Percentiles rank a stretch among this genome's conserved stretches.
Evolutionary conservation across 2,113 vertebrate genomes (phyloP).

Genomic region (Cercocebus atys): DNA sequence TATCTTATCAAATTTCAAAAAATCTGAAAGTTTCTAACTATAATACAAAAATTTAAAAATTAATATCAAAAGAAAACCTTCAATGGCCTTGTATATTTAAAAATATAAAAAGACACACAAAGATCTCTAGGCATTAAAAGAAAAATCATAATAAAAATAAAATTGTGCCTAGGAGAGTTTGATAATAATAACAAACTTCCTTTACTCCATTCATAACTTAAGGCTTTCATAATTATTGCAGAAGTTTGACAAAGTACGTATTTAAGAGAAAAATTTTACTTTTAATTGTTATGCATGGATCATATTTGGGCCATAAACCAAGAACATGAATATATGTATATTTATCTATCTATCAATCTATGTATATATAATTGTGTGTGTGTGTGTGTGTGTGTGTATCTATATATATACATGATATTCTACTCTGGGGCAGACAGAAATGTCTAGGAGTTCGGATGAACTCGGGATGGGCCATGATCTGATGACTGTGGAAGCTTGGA

Average conservation of each 20-base stretch:
- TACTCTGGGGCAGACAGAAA: neutral
- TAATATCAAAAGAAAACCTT: neutral
- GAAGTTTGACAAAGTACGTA: neutral
- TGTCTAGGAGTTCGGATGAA: neutral
- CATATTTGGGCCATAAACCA: neutral
- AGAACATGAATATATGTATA: neutral
- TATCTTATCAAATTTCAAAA: neutral
- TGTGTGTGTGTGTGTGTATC: neutral
- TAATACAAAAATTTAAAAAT: too few relatives aligned
- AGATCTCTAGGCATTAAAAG: neutral
- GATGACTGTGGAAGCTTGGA: neutral
- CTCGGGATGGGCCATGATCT: fast-evolving
- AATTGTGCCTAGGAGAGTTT: neutral
- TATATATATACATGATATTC: neutral
- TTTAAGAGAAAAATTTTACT: neutral
- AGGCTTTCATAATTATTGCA: too few relatives aligned
- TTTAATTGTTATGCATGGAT: neutral
- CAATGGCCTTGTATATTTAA: neutral
- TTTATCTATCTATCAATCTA: too few relatives aligned
- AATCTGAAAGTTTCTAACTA: neutral
- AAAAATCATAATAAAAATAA: neutral
- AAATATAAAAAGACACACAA: neutral
- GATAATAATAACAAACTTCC: neutral
- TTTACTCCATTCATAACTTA: neutral
- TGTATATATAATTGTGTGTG: too few relatives aligned